phyloP scores from a whole-genome alignment of 2,113 vertebrate species.

The Centropus unirufus region DNA sequence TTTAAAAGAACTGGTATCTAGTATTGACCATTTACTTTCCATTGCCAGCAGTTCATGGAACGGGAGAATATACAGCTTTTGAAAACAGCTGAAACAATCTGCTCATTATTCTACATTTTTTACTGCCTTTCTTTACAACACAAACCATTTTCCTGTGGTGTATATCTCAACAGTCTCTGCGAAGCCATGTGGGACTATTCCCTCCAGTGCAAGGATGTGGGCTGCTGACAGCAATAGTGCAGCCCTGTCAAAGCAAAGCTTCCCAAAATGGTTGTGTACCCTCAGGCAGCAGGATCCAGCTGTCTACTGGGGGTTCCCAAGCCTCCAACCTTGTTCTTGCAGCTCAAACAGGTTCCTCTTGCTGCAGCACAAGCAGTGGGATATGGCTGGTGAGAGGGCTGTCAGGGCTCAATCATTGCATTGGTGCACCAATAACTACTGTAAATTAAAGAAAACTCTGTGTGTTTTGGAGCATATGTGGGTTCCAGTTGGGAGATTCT shows the following conservation, averaged over 20 bases:
- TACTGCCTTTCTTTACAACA: neutral
- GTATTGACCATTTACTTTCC: neutral
- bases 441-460: neutral
- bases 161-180: neutral
- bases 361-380: neutral
- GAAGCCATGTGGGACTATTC: neutral
- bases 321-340: neutral
- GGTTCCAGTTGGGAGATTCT: neutral
- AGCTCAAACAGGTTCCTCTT: neutral
- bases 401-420: neutral
- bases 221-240: neutral
- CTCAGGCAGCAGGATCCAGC: accelerated
- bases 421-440: accelerated
- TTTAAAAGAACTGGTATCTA: neutral
- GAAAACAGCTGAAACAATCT: neutral
- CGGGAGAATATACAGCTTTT: neutral
- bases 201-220: neutral
- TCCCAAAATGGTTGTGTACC: neutral
- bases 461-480: accelerated
- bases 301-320: accelerated
- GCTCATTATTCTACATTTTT: neutral
- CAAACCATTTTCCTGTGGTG: neutral
- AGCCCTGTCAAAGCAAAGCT: neutral
- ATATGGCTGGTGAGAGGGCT: neutral
- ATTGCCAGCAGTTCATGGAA: neutral